Evolutionary conservation across 2,888 invertebrate species (phyloP), one percentile per base, ranked within the genome.

Genomic region (Halictus ligatus): DNA sequence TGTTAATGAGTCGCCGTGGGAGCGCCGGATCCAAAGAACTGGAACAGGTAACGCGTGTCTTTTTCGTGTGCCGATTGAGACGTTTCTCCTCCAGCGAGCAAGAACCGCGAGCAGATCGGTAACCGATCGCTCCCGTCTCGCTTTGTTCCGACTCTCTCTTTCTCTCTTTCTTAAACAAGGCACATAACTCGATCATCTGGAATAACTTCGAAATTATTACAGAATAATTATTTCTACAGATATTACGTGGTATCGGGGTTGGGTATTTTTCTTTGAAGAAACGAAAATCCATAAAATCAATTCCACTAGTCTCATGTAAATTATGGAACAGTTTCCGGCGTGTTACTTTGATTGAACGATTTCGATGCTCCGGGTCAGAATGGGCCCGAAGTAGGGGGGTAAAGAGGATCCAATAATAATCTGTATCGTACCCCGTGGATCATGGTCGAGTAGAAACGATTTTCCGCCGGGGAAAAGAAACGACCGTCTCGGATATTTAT

Each of bases 1-100:
- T 89, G 91, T 90, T 91, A 91, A 91, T 87, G 88, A 83, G 79
- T 86, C 90, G 87, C 86, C 88, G 84, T 82, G 84, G 77, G 84
- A 83, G 50, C 76, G 76, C 75, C 80, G 80, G 71, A 29, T 29
- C 72, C 80, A 83, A 89, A 90, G 84, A 90, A 89, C 82, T 80
- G 40, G 86, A 83, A 69, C 87, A 87, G 89, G 87, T 84, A 83
- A 87, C 73, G 69, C 40, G 21, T 8, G 73, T 69, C 84, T 89
- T 90, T 88, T 88, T 85, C 81, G 75, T 21, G 35, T 5, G 60
- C 21, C 81, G 88, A 90, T 90, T 81, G 82, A 89, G 89, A 85
- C 82, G 80, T 90, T 84, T 81, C 64, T 60, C 46, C 82, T 83
- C 86, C 5, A 40, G 43, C 64, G 75, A 58, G 64, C 58, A 77